Evolutionary conservation across 2,113 vertebrate genomes (phyloP).

Genomic region (Cyprinodon tularosa): DNA sequence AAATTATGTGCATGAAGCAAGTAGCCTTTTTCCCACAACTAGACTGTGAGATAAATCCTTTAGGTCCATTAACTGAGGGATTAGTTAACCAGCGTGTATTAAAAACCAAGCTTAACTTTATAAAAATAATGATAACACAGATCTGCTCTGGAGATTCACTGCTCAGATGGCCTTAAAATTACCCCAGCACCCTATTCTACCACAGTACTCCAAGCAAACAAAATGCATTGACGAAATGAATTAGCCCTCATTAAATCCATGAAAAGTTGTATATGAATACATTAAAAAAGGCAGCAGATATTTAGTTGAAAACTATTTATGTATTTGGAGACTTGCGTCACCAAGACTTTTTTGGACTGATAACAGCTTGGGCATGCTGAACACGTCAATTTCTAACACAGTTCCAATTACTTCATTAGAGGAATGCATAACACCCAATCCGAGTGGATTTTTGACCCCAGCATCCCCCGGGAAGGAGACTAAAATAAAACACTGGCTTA

Average conservation of each 20-base stretch:
- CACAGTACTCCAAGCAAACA: too few relatives aligned
- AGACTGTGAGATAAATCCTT: too few relatives aligned
- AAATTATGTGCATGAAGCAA: too few relatives aligned
- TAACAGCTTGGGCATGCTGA: neutral
- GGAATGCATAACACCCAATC: neutral
- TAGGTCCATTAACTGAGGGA: neutral
- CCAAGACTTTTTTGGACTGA: neutral
- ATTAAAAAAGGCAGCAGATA: too few relatives aligned
- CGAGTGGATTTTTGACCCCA: neutral
- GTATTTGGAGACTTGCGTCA: neutral
- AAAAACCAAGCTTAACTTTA: neutral
- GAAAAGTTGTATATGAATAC: neutral
- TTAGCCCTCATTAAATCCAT: too few relatives aligned
- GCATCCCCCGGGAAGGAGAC: constrained; percentile 1
- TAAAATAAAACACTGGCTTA: constrained; percentile 38
- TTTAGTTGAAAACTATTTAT: too few relatives aligned
- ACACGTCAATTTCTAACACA: neutral
- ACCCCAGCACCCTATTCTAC: too few relatives aligned
- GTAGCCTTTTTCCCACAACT: too few relatives aligned
- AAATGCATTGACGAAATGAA: too few relatives aligned
- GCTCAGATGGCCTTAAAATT: too few relatives aligned
- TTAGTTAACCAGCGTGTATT: neutral
- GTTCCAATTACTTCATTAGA: neutral
- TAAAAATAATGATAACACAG: neutral
- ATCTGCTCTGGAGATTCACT: neutral